Evolutionary conservation across 1,140 invertebrate genomes (phyloP).

Genomic region (Lasioglossum baleicum): DNA sequence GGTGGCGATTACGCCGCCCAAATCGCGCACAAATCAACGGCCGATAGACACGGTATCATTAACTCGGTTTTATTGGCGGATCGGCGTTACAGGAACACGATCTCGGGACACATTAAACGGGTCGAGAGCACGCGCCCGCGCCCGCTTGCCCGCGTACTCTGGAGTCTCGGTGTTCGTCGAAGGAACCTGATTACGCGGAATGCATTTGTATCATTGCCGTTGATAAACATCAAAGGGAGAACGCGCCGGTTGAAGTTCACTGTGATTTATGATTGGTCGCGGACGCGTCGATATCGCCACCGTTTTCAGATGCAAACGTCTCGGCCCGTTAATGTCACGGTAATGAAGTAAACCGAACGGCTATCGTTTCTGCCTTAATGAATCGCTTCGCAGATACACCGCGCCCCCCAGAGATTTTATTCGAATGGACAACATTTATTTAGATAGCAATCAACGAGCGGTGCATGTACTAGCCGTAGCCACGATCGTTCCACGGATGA

Average conservation of each 20-base stretch:
- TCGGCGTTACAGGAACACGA: constrained; percentile 34
- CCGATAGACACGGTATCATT: constrained; percentile 38
- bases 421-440: constrained; percentile 14
- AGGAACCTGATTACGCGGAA: constrained; percentile 44
- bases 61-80: constrained; percentile 39
- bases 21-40: constrained; percentile 46
- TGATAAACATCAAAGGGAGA: constrained; percentile 44
- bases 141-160: too few relatives aligned
- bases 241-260: constrained; percentile 34
- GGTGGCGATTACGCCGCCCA: constrained; percentile 44
- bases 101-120: constrained; percentile 26
- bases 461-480: too few relatives aligned
- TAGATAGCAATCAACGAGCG: constrained; percentile 13
- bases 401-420: not conserved
- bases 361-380: constrained; percentile 7
- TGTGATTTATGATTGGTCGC: constrained; percentile 32
- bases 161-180: not conserved
- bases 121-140: not conserved
- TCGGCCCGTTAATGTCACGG: constrained; percentile 29
- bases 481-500: not conserved
- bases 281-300: constrained; percentile 31
- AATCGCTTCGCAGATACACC: constrained; percentile 7
- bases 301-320: constrained; percentile 37
- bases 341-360: constrained; percentile 28
- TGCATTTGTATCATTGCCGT: constrained; percentile 45